phyloP scores from a whole-genome alignment of 2,888 invertebrate genomes.

The Nebria salina region DNA sequence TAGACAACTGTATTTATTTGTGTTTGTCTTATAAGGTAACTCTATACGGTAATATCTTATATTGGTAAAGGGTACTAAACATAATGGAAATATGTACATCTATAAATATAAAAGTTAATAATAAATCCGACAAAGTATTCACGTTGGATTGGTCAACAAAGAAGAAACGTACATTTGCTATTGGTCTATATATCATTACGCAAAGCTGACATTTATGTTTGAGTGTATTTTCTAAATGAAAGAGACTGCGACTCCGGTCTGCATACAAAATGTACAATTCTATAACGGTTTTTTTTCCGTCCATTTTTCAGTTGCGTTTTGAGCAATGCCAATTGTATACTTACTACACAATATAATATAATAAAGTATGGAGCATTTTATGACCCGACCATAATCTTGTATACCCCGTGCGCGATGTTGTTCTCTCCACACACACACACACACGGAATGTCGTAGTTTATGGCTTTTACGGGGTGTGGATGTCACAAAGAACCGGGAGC shows the following conservation, averaged over 20 bases:
- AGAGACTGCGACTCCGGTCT: constrained; percentile 21
- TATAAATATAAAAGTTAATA: constrained; percentile 21
- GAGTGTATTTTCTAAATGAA: constrained; percentile 46
- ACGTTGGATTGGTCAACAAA: constrained; percentile 28
- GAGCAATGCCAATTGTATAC: constrained; percentile 45
- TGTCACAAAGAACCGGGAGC: not conserved
- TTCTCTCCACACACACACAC: not conserved
- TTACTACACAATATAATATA: not conserved
- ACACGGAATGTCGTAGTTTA: constrained; percentile 26
- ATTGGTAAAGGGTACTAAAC: not conserved
- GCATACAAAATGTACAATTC: constrained; percentile 41
- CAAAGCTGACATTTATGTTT: constrained; percentile 44
- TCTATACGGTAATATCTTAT: too few relatives aligned
- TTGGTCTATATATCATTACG: constrained; percentile 38
- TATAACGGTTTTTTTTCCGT: constrained; percentile 37
- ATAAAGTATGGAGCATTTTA: constrained; percentile 44
- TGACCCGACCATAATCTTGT: constrained; percentile 32
- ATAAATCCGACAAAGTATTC: constrained; percentile 42
- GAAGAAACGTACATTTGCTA: constrained; percentile 35
- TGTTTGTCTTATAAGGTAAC: too few relatives aligned
- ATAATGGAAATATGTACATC: not conserved
- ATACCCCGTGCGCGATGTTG: constrained; percentile 10
- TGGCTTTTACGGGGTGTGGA: constrained; percentile 15
- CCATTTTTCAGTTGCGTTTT: constrained; percentile 38
- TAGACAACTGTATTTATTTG: too few relatives aligned